A percentile compares a stretch with the other conserved stretches of the same genome.
These are phyloP conservation scores for Margaritifera margaritifera DNA, from an alignment of 2,888 invertebrate species.

Conservation along the genomic window DNA sequence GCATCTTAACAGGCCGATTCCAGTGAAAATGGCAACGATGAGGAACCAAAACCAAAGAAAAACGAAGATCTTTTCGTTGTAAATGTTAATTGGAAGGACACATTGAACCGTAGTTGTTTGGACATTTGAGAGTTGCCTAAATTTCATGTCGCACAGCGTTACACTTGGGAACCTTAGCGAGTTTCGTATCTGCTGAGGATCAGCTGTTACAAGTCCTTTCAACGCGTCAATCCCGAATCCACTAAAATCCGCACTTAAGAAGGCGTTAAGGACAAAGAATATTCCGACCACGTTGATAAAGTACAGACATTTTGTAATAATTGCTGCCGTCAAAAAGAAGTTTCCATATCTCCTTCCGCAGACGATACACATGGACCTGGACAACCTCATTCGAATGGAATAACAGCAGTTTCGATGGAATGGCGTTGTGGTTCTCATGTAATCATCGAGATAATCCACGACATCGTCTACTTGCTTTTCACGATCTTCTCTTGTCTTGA, in stretches of 20 bases:
- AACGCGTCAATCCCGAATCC: slow-evolving; percentile 64
- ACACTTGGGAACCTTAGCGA: slow-evolving; percentile 62
- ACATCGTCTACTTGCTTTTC: slow-evolving; percentile 53
- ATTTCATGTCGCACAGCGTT: slow-evolving; percentile 64
- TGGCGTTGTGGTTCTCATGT: slow-evolving; percentile 53
- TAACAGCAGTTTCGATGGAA: slow-evolving; percentile 50
- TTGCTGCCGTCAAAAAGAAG: slow-evolving; percentile 61
- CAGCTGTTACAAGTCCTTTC: slow-evolving; percentile 39
- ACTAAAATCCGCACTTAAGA: slow-evolving; percentile 59
- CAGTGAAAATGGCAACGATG: slow-evolving; percentile 48
- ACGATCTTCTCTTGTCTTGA: slow-evolving; percentile 35
- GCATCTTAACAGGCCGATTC: slow-evolving; percentile 49
- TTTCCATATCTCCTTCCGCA: slow-evolving; percentile 64
- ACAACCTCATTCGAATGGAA: slow-evolving; percentile 46
- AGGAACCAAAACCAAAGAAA: slow-evolving; percentile 68
- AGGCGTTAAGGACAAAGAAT: slow-evolving; percentile 63
- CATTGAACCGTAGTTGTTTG: slow-evolving; percentile 66
- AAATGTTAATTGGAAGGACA: slow-evolving; percentile 65
- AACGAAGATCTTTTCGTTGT: slow-evolving; percentile 68
- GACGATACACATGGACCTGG: slow-evolving; percentile 56
- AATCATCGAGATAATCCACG: slow-evolving; percentile 54
- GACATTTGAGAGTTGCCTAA: slow-evolving; percentile 62
- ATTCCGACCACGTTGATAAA: slow-evolving; percentile 64
- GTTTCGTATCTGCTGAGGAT: slow-evolving; percentile 46
- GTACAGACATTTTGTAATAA: slow-evolving; percentile 63